Base-by-base conservation (phyloP, 1,140 invertebrate species). In the Aphaenogaster rudis region DNA sequence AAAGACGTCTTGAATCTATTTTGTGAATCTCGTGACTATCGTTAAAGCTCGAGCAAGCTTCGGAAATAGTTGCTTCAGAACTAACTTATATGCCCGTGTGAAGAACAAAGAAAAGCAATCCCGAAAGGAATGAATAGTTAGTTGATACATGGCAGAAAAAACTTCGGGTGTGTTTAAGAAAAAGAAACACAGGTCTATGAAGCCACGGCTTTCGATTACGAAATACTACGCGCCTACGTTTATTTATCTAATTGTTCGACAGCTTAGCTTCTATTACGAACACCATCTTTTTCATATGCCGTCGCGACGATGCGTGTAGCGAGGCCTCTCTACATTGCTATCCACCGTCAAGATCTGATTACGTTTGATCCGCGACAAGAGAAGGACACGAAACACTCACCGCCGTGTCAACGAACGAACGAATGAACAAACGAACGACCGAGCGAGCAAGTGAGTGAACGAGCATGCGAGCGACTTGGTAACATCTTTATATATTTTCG, bases 71-170 rank as follows among this genome's bases (percentile, higher is more conserved):
- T 84, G 42, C 57, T 76, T 76, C 52, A 74, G 33, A 13, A 84
- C 33, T 42, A n/a, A 76, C 8, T 17, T 39, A 3, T 57, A 57
- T 76, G 54, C 17, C 71, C 66, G 17, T 33, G 8, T 33, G 21
- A 61, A 64, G 54, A 48, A 88, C n/a, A 78, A 17, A 77, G 21
- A 33, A 79, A 84, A 45, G 50, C 59, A 85, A 88, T 71, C 67
- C 71, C 78, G 57, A 54, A 36, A 91, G 89, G 86, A 90, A 88
- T 86, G 90, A 82, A 80, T 28, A 78, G 59, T 84, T 77, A 78
- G 59, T 84, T 77, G n/a, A 48, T 76, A 74, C 59, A 88, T 81
- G 50, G 64, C 50, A 48, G 42, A 78, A 87, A 57, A 11, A 36
- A 77, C 9, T 71, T 48, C n/a, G 86, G 84, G 52, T 82, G 77